A percentile compares a stretch with the other conserved stretches of the same genome.
Conservation (phyloP, 2,797 vertebrate genomes). For the Lagodon rhomboides region DNA sequence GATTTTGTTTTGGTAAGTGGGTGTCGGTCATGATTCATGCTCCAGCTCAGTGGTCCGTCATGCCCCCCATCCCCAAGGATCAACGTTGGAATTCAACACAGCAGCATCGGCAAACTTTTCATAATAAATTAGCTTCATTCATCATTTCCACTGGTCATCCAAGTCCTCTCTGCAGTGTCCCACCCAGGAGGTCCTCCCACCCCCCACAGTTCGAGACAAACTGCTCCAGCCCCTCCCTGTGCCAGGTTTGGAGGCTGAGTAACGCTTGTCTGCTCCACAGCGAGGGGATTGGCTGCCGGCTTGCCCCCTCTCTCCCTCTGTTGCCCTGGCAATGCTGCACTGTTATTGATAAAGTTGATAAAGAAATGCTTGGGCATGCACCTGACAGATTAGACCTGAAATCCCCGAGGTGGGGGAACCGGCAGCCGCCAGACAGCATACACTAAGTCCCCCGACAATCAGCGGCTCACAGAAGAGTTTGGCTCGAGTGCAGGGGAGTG, state of each 20-base stretch:
- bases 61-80: too few relatives aligned
- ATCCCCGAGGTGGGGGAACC: slow-evolving; percentile 68
- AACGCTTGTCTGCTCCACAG: slow-evolving; percentile 58
- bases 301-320: slow-evolving; percentile 33
- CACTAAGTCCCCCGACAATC: slow-evolving; percentile 68
- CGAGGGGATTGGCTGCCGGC: slow-evolving; percentile 45
- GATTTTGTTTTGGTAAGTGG: slow-evolving; percentile 23
- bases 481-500: slow-evolving; percentile 39
- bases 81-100: too few relatives aligned
- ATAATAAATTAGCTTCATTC: too few relatives aligned
- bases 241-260: slow-evolving; percentile 37
- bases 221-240: slow-evolving; percentile 20
- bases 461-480: slow-evolving; percentile 55
- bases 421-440: slow-evolving; percentile 65
- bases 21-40: slow-evolving; percentile 16
- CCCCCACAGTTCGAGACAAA: too few relatives aligned
- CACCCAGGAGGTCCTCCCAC: too few relatives aligned
- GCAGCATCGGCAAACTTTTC: too few relatives aligned
- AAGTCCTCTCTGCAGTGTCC: too few relatives aligned
- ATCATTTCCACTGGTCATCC: too few relatives aligned
- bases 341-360: slow-evolving; percentile 81
- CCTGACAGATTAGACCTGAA: slow-evolving; percentile 78
- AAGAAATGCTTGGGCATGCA: slow-evolving; percentile 82
- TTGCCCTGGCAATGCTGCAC: slow-evolving; percentile 69
- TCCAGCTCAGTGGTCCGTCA: too few relatives aligned